These are phyloP conservation scores for Oryzias melastigma DNA, from an alignment of 2,113 vertebrate species.

Conservation along the genomic window DNA sequence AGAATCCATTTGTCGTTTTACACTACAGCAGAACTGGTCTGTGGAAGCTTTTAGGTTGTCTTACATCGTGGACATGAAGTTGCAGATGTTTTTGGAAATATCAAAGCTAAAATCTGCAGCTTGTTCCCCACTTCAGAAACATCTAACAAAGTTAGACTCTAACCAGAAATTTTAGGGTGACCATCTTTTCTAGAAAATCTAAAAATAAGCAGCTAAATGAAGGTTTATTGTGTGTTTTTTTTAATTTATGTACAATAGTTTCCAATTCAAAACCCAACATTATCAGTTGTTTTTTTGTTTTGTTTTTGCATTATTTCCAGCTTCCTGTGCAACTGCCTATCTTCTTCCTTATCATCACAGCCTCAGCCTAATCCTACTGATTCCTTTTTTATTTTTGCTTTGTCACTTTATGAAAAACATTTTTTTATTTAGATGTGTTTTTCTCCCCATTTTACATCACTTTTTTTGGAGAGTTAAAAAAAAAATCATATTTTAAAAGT, in stretches of 20 bases:
- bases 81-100: slow-evolving; percentile 1
- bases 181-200: slow-evolving; percentile 27
- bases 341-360: background rate
- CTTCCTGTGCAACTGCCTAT: slow-evolving; percentile 4
- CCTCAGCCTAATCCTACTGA: slow-evolving; percentile 11
- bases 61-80: slow-evolving; percentile 36
- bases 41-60: slow-evolving; percentile 20
- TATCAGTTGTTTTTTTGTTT: slow-evolving; percentile 24
- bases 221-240: slow-evolving; percentile 52
- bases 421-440: slow-evolving; percentile 2
- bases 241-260: slow-evolving; percentile 52
- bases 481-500: slow-evolving; percentile 28
- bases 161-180: slow-evolving; percentile 43
- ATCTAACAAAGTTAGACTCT: slow-evolving; percentile 24
- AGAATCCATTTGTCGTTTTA: background rate
- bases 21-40: slow-evolving; percentile 3
- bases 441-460: slow-evolving; percentile 8
- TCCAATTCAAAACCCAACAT: slow-evolving; percentile 16
- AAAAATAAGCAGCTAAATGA: slow-evolving; percentile 33
- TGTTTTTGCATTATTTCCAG: slow-evolving; percentile 22
- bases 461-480: slow-evolving; percentile 28
- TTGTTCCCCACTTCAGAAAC: slow-evolving; percentile 21
- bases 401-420: slow-evolving; percentile 3
- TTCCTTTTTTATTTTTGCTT: background rate
- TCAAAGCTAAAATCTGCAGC: slow-evolving; percentile 18